Base-by-base conservation (phyloP, 2,113 vertebrate species). In the Pristiophorus japonicus region DNA sequence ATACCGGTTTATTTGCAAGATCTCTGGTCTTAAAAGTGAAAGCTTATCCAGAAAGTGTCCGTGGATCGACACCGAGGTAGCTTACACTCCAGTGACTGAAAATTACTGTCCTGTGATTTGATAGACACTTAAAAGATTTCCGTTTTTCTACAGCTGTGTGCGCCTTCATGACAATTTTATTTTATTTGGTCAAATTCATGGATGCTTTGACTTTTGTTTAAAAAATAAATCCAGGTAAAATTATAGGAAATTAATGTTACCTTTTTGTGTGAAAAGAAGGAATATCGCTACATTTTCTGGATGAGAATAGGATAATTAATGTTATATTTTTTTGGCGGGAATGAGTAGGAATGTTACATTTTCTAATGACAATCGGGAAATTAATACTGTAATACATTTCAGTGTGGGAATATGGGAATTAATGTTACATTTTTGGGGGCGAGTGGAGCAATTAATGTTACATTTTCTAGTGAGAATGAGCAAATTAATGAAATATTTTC, bases 171-270 rank as follows among this genome's bases (percentile, higher is more conserved):
- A 47, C 45, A 90, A 18, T 90, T 55, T 88, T 55, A 55, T 88
- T 59, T 88, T 51, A 55, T 27, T 88, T 88, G 27, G 12, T 59
- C 27, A 88, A 30, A 55, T 55, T 55, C 55, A 59, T 59, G 47
- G 14, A 63, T 62, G n/a, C 63, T 62, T 63, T 34, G 0, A 16
- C 38, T n/a, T 38, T 38, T 8, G 88, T 63, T 63, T 92, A 38
- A 92, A 87, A 92, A 63, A 62, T 63, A 63, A 22, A 63, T 92
- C 59, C 62, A 38, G n/a, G 88, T 65, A 92, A n/a, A 92, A 92
- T 65, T n/a, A 55, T 55, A 47, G 81, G 4, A 92, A 63, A 63
- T 65, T 65, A 38, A 38, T 92, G 88, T 92, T 63, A 63, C 38
- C n/a, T 55, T 88, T 88, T 88, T 51, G 24, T 3, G 47, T 88